These are phyloP conservation scores for Zapus hudsonius DNA, from an alignment of 2,113 vertebrate genomes.

Conservation along the genomic window DNA sequence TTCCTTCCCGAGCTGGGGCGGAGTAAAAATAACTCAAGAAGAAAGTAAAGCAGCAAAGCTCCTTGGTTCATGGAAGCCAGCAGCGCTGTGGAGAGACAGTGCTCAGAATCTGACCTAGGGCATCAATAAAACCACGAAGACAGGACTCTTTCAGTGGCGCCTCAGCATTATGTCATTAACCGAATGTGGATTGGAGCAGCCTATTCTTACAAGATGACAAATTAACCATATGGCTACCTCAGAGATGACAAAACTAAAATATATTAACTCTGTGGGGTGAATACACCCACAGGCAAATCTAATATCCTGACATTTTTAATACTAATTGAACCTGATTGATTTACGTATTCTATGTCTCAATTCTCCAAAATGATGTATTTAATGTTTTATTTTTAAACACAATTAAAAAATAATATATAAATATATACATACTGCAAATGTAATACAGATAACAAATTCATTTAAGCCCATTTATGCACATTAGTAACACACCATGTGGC, in stretches of 20 bases:
- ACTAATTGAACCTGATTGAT: conserved; percentile 99
- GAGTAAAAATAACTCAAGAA: neutral
- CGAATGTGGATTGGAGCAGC: conserved; percentile 44
- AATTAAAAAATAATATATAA: conserved; percentile 99
- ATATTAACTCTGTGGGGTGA: conserved; percentile 75
- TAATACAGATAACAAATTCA: conserved; percentile 99
- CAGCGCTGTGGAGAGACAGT: neutral
- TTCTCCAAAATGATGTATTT: conserved; percentile 93
- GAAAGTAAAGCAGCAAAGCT: conserved; percentile 16
- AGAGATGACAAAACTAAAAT: conserved; percentile 73
- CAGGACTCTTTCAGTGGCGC: neutral
- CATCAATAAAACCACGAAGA: conserved; percentile 73
- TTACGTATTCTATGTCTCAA: conserved; percentile 93
- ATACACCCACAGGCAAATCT: conserved; percentile 82
- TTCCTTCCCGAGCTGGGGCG: neutral
- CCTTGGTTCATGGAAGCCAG: neutral
- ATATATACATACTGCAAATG: conserved; percentile 99
- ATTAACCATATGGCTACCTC: conserved; percentile 79
- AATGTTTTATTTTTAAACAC: conserved; percentile 99
- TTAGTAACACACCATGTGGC: conserved; percentile 99
- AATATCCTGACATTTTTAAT: conserved; percentile 83
- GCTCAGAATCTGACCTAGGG: conserved; percentile 66
- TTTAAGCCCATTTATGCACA: conserved; percentile 99
- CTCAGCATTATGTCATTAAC: conserved; percentile 66
- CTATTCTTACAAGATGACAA: conserved; percentile 76